Conservation (phyloP, 2,797 vertebrate species). For the Varecia variegata region DNA sequence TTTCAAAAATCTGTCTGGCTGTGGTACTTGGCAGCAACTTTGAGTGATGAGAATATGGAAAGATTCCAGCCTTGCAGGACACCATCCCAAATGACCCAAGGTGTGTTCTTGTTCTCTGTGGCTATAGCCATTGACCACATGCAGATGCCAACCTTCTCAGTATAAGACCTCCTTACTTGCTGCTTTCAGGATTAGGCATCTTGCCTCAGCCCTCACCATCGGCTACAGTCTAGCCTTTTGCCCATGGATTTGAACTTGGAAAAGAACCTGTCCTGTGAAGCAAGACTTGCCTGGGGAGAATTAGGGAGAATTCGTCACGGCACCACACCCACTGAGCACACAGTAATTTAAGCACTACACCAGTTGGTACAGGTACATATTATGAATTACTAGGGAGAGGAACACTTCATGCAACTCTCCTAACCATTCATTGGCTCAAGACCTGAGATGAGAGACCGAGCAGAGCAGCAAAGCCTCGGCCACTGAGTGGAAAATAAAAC, state of each 20-base stretch:
- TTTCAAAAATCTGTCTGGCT: slow-evolving; percentile 3
- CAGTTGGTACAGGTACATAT: slow-evolving; percentile 53
- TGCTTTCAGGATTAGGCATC: background rate
- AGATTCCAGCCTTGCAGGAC: background rate
- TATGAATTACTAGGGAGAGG: slow-evolving; percentile 63
- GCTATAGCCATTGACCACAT: background rate
- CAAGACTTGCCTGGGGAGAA: slow-evolving; percentile 62
- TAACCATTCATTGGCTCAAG: slow-evolving; percentile 43
- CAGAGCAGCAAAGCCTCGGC: background rate
- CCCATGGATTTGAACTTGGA: slow-evolving; percentile 49
- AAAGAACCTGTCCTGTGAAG: slow-evolving; percentile 45
- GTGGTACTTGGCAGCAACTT: background rate
- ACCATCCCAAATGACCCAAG: background rate
- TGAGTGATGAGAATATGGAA: background rate
- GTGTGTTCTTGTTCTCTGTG: background rate
- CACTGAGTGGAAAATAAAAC: background rate
- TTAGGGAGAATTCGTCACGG: slow-evolving; percentile 47
- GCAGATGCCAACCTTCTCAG: background rate
- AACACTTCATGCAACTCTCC: slow-evolving; percentile 25
- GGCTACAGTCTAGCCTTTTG: background rate
- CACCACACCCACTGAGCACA: slow-evolving; percentile 59
- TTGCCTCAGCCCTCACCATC: background rate
- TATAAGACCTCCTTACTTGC: background rate
- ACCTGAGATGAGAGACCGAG: background rate
- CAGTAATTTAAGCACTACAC: slow-evolving; percentile 38